Conservation (phyloP, 2,113 vertebrate genomes). For the Chamaetylas fuelleborni region DNA sequence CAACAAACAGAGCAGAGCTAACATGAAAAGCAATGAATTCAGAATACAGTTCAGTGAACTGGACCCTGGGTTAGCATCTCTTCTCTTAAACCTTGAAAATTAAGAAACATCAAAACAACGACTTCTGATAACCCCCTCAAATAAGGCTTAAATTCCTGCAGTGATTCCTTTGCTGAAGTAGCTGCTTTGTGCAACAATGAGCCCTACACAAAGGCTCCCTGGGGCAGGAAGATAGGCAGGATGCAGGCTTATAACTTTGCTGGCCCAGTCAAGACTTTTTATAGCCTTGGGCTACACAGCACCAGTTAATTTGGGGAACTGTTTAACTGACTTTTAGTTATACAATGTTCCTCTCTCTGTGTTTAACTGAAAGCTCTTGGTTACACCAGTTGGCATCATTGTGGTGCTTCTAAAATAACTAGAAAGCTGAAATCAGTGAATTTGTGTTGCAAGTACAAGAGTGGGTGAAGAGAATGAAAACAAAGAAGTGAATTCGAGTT, state of each 20-base stretch:
- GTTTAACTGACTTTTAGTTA: constrained; percentile 48
- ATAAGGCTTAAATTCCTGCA: constrained; percentile 31
- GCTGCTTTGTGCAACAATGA: constrained; percentile 65
- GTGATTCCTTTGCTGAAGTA: constrained; percentile 37
- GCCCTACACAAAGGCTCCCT: constrained; percentile 43
- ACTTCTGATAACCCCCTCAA: constrained; percentile 46
- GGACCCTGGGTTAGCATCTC: not conserved
- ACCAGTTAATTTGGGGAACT: constrained; percentile 40
- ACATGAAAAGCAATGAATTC: not conserved
- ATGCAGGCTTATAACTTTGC: constrained; percentile 36
- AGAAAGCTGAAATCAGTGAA: not conserved
- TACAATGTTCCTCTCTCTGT: constrained; percentile 33
- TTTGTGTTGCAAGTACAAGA: not conserved
- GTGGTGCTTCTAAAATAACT: not conserved
- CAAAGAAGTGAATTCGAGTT: not conserved
- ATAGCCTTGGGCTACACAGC: constrained; percentile 45
- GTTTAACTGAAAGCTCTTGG: constrained; percentile 55
- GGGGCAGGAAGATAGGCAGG: constrained; percentile 45
- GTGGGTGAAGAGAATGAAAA: not conserved
- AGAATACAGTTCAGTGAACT: not conserved
- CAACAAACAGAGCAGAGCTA: not conserved
- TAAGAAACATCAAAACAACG: constrained; percentile 45
- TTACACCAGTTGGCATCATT: constrained; percentile 14
- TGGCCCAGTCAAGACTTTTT: constrained; percentile 36
- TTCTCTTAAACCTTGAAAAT: constrained; percentile 27